phyloP scores from a whole-genome alignment of 1,140 invertebrate species.

The Scaptomyza graminum region DNA sequence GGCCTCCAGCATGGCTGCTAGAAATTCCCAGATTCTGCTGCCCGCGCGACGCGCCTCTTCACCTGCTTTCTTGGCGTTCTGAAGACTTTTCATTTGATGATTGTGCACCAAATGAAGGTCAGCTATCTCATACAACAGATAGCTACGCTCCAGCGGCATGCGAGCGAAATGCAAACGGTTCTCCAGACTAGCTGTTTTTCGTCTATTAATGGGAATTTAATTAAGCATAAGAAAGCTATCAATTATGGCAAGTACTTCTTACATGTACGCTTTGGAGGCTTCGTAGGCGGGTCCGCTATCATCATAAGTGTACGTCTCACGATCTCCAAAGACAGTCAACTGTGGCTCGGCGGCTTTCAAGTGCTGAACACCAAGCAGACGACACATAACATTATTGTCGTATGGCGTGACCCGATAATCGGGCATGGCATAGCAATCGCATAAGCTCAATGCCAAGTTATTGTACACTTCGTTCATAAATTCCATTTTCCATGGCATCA shows the following conservation, averaged over 20 bases:
- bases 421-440: constrained; percentile 49
- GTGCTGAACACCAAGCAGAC: constrained; percentile 39
- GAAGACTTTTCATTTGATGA: constrained; percentile 56
- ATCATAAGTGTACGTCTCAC: constrained; percentile 47
- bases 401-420: constrained; percentile 45
- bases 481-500: constrained; percentile 79
- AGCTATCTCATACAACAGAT: constrained; percentile 73
- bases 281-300: constrained; percentile 17
- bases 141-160: constrained; percentile 67
- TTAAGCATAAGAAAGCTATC: no score
- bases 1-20: constrained; percentile 62
- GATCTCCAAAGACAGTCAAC: constrained; percentile 64
- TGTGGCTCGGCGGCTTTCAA: constrained; percentile 46
- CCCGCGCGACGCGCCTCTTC: constrained; percentile 55
- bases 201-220: constrained; percentile 3
- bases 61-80: constrained; percentile 49
- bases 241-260: neutral
- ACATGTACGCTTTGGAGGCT: constrained; percentile 34
- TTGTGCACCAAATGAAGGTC: constrained; percentile 52
- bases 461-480: constrained; percentile 82
- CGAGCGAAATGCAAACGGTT: constrained; percentile 61
- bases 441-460: constrained; percentile 62
- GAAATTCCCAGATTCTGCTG: constrained; percentile 70
- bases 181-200: constrained; percentile 31
- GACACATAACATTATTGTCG: constrained; percentile 57